Conservation (phyloP, 1,140 invertebrate genomes). For the Onthophagus taurus region DNA sequence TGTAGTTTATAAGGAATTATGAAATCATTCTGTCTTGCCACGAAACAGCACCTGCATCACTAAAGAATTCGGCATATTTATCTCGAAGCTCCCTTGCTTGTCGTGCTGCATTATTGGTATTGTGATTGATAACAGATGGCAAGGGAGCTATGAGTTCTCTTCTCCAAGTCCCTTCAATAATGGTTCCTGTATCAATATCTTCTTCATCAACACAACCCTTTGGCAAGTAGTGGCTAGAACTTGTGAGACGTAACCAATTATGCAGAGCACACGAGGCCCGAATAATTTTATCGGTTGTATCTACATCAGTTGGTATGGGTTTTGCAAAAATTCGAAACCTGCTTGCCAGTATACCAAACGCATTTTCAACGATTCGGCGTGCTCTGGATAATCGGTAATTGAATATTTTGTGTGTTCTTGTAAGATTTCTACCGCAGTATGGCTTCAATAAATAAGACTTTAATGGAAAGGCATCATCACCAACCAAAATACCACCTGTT, state of each 20-base stretch:
- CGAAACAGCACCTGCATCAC: slow-evolving; percentile 1
- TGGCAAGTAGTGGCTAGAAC: slow-evolving; percentile 1
- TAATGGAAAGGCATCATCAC: slow-evolving; percentile 3
- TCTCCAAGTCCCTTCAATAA: slow-evolving; percentile 8
- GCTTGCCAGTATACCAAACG: background rate
- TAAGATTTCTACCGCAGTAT: background rate
- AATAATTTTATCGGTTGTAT: slow-evolving; percentile 14
- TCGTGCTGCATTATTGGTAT: slow-evolving; percentile 1
- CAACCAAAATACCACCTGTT: slow-evolving; percentile 11
- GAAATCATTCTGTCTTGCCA: slow-evolving; percentile 11
- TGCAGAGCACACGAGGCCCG: slow-evolving; percentile 17
- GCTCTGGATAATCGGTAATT: slow-evolving; percentile 31
- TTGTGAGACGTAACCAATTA: slow-evolving; percentile 10
- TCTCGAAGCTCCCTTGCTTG: background rate
- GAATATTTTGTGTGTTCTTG: slow-evolving; percentile 21
- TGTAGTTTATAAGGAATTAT: slow-evolving; percentile 1
- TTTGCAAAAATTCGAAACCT: slow-evolving; percentile 12
- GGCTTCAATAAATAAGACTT: slow-evolving; percentile 6
- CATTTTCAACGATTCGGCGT: background rate
- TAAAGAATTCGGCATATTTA: slow-evolving; percentile 2
- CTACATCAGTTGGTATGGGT: slow-evolving; percentile 14
- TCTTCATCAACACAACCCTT: slow-evolving; percentile 6
- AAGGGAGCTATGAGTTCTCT: background rate
- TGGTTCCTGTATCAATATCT: slow-evolving; percentile 7
- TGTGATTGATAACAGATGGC: background rate